Evolutionary conservation across 2,797 vertebrate species (phyloP).

Genomic region (Rhabdophis nuchalis): DNA sequence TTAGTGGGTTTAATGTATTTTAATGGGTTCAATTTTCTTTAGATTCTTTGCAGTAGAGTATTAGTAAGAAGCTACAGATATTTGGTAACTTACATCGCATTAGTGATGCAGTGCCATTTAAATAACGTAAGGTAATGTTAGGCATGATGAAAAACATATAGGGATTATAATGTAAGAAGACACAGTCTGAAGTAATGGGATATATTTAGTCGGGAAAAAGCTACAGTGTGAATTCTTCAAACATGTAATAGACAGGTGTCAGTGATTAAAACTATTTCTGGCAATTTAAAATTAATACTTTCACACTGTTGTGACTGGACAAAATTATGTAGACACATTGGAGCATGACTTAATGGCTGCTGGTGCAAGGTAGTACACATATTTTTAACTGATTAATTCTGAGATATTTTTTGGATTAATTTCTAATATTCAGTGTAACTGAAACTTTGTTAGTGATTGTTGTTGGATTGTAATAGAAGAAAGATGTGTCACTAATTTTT

Average conservation of each 20-base stretch:
- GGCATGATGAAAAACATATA: not conserved
- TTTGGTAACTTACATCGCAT: not conserved
- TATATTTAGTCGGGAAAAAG: not conserved
- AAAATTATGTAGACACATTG: not conserved
- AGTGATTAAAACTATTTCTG: not conserved
- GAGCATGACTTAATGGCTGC: not conserved
- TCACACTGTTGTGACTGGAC: not conserved
- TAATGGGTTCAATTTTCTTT: not conserved
- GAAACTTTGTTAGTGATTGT: not conserved
- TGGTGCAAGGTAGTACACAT: not conserved
- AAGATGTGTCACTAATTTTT: not conserved
- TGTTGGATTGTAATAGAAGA: not conserved
- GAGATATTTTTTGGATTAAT: not conserved
- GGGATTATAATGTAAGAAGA: not conserved
- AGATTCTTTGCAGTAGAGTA: not conserved
- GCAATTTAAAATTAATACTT: not conserved
- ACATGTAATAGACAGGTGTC: not conserved
- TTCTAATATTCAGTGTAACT: not conserved
- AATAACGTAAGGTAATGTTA: not conserved
- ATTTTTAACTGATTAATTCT: not conserved
- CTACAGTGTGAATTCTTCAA: not conserved
- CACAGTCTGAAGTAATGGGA: not conserved
- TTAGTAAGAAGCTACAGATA: constrained; percentile 1
- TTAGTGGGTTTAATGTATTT: not conserved
- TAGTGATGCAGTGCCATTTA: not conserved